Evolutionary conservation across 35 echinoderm and acorn worm species (phyloP).

Genomic region (Lytechinus pictus): DNA sequence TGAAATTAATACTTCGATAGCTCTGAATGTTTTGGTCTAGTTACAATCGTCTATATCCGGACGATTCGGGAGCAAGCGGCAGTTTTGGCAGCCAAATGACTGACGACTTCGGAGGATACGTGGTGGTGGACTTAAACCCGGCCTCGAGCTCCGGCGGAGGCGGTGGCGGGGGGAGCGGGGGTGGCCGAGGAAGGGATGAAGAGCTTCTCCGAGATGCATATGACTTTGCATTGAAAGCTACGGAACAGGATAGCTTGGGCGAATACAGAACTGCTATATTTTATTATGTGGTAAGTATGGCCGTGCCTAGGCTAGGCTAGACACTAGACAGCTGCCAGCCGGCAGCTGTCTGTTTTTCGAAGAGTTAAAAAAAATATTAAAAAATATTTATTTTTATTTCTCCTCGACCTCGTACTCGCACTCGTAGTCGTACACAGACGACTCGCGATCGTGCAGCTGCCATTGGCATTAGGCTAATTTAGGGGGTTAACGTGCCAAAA

Average conservation of each 20-base stretch:
- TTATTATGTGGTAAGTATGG: conserved; percentile 88
- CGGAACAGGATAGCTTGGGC: conserved; percentile 65
- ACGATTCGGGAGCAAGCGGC: not conserved
- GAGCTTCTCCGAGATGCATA: conserved; percentile 79
- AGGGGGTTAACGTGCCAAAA: too few relatives aligned
- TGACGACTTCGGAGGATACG: not conserved
- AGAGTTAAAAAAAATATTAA: too few relatives aligned
- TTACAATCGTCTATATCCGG: conserved; percentile 27
- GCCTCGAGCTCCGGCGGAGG: not conserved
- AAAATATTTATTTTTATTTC: too few relatives aligned
- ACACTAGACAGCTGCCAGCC: too few relatives aligned
- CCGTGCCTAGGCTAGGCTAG: too few relatives aligned
- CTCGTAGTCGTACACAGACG: too few relatives aligned
- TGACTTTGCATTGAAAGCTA: conserved; percentile 88
- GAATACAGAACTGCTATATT: conserved; percentile 90
- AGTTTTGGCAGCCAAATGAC: not conserved
- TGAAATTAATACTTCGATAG: not conserved
- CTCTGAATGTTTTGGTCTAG: conserved; percentile 61
- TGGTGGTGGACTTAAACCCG: not conserved
- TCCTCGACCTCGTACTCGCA: too few relatives aligned
- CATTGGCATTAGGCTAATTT: too few relatives aligned
- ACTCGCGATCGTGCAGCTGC: too few relatives aligned
- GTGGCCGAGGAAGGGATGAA: conserved; percentile 50
- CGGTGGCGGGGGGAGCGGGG: not conserved
- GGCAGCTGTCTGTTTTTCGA: too few relatives aligned